Evolutionary conservation across 2,888 invertebrate species (phyloP).

Genomic region (Laspeyria flexula): DNA sequence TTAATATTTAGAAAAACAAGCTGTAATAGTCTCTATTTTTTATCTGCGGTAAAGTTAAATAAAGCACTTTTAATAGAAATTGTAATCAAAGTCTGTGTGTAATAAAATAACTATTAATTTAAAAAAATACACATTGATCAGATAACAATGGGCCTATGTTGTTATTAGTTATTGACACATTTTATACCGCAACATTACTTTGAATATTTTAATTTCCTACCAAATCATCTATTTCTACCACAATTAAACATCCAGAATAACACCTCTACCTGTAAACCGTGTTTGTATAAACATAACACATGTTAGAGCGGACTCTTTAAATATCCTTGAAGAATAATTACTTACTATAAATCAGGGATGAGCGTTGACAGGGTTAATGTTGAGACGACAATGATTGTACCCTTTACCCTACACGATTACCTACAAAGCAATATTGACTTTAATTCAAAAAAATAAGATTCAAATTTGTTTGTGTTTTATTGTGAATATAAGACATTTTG

Average conservation of each 20-base stretch:
- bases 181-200: too few species aligned
- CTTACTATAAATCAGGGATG: conserved; percentile 74
- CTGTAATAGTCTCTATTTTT: too few species aligned
- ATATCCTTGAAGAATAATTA: conserved; percentile 62
- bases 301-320: conserved; percentile 47
- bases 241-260: conserved; percentile 25
- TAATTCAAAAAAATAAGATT: conserved; percentile 1
- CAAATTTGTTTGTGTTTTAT: background rate
- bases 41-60: too few species aligned
- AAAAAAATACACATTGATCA: too few species aligned
- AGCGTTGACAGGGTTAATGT: conserved; percentile 74
- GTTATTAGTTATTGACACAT: too few species aligned
- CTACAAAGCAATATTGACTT: conserved; percentile 23
- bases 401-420: conserved; percentile 54
- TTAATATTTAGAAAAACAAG: too few species aligned
- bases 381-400: conserved; percentile 64
- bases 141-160: too few species aligned
- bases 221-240: too few species aligned
- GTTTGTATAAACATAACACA: conserved; percentile 60
- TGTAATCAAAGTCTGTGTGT: too few species aligned
- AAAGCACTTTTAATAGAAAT: too few species aligned
- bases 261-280: conserved; percentile 41
- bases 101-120: too few species aligned
- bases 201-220: too few species aligned
- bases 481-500: conserved; percentile 4